Conservation (phyloP, 2,797 vertebrate species). For the Toxotes lorentzi region DNA sequence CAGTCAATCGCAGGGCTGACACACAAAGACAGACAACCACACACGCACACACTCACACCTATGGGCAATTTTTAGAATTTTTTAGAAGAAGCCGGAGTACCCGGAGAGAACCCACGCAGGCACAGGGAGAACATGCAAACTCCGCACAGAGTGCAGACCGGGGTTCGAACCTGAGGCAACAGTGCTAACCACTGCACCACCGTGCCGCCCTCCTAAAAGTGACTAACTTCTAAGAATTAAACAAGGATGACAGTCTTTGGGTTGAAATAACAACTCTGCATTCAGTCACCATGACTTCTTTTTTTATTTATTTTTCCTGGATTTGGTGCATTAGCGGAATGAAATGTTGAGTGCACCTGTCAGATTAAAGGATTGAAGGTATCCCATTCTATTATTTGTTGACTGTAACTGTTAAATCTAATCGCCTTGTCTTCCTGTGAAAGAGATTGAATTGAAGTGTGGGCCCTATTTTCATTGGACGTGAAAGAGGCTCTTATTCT, state of each 20-base stretch:
- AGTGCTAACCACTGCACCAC: no score
- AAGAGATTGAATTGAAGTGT: conserved; percentile 73
- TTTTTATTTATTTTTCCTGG: conserved; percentile 30
- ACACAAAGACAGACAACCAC: no score
- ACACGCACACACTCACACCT: no score
- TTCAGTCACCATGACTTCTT: conserved; percentile 38
- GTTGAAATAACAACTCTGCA: conserved; percentile 35
- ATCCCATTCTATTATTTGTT: conserved; percentile 78
- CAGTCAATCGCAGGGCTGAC: no score
- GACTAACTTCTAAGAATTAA: not conserved
- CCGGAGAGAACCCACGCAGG: no score
- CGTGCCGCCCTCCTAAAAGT: no score
- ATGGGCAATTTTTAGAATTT: no score
- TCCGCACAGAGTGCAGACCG: no score
- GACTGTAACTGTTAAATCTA: conserved; percentile 77
- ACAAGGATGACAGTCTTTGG: conserved; percentile 5
- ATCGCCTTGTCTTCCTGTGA: conserved; percentile 71
- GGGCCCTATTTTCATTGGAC: conserved; percentile 67
- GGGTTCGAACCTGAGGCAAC: no score
- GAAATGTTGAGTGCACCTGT: conserved; percentile 82
- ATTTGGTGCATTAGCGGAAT: conserved; percentile 82
- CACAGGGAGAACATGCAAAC: no score
- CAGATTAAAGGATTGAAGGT: conserved; percentile 83
- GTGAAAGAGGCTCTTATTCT: conserved; percentile 62
- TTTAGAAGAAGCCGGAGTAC: no score